These are phyloP conservation scores for Archocentrus centrarchus DNA, from an alignment of 2,113 vertebrate species.

Conservation along the genomic window DNA sequence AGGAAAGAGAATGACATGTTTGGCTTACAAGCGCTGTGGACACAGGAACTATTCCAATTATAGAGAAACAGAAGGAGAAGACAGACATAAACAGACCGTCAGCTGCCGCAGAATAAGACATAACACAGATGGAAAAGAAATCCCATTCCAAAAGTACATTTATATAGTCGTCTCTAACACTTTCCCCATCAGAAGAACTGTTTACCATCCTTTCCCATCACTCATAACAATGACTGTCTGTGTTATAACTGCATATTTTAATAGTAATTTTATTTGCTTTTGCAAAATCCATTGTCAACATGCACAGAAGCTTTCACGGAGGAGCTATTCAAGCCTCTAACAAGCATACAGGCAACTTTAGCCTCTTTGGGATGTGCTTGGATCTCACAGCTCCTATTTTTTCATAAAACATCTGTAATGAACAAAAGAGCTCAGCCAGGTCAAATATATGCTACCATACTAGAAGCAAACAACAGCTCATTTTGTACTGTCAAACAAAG, in stretches of 20 bases:
- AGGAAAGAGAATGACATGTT: conserved; percentile 11
- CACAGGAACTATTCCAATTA: conserved; percentile 6
- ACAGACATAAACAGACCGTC: conserved; percentile 32
- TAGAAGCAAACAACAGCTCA: neutral
- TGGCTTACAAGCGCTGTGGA: conserved; percentile 18
- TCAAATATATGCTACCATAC: neutral
- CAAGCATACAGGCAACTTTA: neutral
- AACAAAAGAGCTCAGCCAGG: neutral
- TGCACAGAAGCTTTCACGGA: neutral
- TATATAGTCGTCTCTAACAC: neutral
- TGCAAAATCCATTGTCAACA: conserved; percentile 1
- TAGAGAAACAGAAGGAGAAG: neutral
- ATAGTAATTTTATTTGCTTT: neutral
- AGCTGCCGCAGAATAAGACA: neutral
- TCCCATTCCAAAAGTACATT: neutral
- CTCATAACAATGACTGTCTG: neutral
- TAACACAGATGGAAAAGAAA: conserved; percentile 19
- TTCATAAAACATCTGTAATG: neutral
- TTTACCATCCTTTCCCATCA: neutral
- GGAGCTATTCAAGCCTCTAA: neutral
- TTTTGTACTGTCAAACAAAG: neutral
- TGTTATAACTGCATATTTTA: neutral
- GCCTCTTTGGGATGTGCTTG: neutral
- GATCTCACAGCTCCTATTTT: neutral
- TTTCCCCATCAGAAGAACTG: neutral